A percentile compares a stretch with the other conserved stretches of the same genome.
These are phyloP conservation scores for Lamellibrachia columna DNA, from an alignment of 2,888 invertebrate species.

Conservation along the genomic window DNA sequence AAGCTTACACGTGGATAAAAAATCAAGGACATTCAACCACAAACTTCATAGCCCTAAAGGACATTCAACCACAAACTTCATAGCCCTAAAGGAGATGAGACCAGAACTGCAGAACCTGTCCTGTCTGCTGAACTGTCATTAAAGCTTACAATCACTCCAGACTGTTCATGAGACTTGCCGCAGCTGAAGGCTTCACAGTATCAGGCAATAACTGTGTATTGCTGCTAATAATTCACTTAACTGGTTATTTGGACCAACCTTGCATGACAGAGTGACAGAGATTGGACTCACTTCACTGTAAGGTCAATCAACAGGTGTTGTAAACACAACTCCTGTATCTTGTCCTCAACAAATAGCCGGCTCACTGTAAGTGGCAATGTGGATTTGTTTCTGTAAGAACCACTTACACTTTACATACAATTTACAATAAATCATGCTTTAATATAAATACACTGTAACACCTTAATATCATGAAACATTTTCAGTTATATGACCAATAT, in stretches of 20 bases:
- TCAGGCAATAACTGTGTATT: background rate
- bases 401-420: background rate
- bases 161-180: background rate
- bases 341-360: background rate
- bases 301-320: background rate
- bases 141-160: background rate
- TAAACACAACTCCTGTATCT: background rate
- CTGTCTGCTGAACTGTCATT: background rate
- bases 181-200: background rate
- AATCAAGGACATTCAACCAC: background rate
- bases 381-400: background rate
- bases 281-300: background rate
- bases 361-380: background rate
- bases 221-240: background rate
- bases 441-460: background rate
- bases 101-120: background rate
- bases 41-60: background rate
- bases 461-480: background rate
- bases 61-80: background rate
- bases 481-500: background rate
- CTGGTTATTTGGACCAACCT: background rate
- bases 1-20: background rate
- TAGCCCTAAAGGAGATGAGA: background rate
- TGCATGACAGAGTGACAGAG: background rate
- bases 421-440: background rate